Evolutionary conservation across 2,797 vertebrate genomes (phyloP).

Genomic region (Orientallactaga sibirica): DNA sequence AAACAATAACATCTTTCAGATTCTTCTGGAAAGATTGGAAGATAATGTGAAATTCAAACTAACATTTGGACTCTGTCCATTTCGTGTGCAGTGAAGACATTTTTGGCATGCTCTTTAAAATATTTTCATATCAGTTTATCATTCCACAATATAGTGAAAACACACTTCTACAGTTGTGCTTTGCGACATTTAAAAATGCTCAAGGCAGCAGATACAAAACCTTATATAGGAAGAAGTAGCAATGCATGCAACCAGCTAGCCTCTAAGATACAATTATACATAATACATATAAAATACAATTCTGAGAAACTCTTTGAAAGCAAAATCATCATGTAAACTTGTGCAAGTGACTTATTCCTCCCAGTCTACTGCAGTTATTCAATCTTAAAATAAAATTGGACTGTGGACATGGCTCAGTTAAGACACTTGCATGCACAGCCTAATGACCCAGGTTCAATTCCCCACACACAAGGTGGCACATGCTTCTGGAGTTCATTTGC

Average conservation of each 20-base stretch:
- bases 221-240: slow-evolving; percentile 57
- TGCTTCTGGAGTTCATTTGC: no score
- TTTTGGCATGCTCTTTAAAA: slow-evolving; percentile 73
- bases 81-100: slow-evolving; percentile 66
- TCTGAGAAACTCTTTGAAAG: slow-evolving; percentile 40
- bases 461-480: no score
- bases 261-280: background rate
- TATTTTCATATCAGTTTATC: slow-evolving; percentile 75
- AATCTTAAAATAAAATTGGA: background rate
- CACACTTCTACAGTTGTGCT: slow-evolving; percentile 51
- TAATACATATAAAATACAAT: background rate
- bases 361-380: background rate
- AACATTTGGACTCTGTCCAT: slow-evolving; percentile 74
- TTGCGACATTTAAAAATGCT: slow-evolving; percentile 2
- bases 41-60: slow-evolving; percentile 74
- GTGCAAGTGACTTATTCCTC: background rate
- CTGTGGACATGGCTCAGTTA: no score
- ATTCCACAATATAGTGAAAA: slow-evolving; percentile 67
- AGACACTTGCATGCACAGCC: no score
- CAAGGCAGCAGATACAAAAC: slow-evolving; percentile 52
- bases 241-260: background rate
- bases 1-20: slow-evolving; percentile 77
- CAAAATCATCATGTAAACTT: background rate
- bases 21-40: slow-evolving; percentile 75
- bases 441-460: no score